Evolutionary conservation across 2,888 invertebrate genomes (phyloP), one percentile per base, ranked within the genome.

Genomic region (Drosophila kanekoi): DNA sequence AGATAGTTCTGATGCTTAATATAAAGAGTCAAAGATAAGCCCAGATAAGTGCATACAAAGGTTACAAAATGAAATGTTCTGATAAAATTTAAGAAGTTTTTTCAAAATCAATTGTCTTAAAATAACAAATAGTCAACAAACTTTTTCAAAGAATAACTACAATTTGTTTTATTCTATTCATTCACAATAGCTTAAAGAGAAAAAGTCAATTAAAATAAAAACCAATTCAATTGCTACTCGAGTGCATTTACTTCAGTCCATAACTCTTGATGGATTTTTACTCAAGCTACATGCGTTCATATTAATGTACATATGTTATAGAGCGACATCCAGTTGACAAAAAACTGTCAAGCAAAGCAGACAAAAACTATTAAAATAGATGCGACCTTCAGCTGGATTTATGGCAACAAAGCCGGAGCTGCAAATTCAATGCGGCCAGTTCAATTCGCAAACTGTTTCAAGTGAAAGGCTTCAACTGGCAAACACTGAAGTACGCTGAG

Each of bases 371-470:
- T 43, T 51, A 61, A 61, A 62, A 66, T 56, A 41, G 33, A 45
- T 11, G 14, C 64, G 87, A 66, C 82, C 82, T 72, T 82, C 70
- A 44, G 62, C 16, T 47, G 68, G 66, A 86, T 86, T 83, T 71
- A 80, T 83, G 60, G 67, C 77, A 59, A 32, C 45, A 33, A 20
- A 45, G 48, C 14, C 32, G 38, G 11, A 64, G 52, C 58, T 14
- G 40, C 8, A 40, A n/a, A 37, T 49, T 57, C 53, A 23, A 41
- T 23, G 44, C 41, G 44, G 23, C 8, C 48, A 60, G 43, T 23
- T 10, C 44, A 49, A 68, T 57, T 72, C 41, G 57, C 40, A 47
- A 61, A 43, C 38, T 52, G 64, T 45, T 54, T 48, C 14, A 41
- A 77, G 84, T 84, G 81, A 83, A 87, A 79, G 81, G 87, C 65